A percentile compares a stretch with the other conserved stretches of the same genome.
These are phyloP conservation scores for Torymus texanus DNA, from an alignment of 2,888 invertebrate species.

Conservation along the genomic window DNA sequence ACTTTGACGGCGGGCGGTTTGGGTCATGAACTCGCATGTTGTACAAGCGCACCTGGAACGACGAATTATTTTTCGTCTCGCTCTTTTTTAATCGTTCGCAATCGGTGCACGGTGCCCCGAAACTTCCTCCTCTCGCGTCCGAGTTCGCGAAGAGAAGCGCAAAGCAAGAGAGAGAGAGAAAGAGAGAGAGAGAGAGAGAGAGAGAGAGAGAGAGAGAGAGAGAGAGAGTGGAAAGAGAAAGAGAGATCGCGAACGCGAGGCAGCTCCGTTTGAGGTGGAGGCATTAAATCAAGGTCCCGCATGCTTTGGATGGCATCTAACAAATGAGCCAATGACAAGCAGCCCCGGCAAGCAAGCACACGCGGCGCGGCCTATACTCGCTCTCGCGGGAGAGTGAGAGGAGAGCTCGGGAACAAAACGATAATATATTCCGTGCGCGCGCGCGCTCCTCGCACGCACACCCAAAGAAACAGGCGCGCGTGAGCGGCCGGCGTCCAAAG, in stretches of 20 bases:
- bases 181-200: background rate
- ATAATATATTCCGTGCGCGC: conserved; percentile 72
- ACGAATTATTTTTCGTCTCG: conserved; percentile 20
- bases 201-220: background rate
- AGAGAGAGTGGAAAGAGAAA: conserved; percentile 3
- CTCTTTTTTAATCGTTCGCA: conserved; percentile 36
- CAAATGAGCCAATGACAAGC: conserved; percentile 76
- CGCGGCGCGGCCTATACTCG: background rate
- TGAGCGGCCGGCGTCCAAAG: background rate
- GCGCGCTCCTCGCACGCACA: conserved; percentile 49
- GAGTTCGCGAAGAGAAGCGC: too few species aligned
- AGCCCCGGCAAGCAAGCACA: conserved; percentile 63
- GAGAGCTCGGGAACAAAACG: conserved; percentile 72
- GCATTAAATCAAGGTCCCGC: conserved; percentile 75
- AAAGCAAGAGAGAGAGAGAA: background rate
- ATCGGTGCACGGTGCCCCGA: conserved; percentile 16
- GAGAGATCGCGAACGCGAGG: conserved; percentile 41
- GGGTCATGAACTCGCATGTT: conserved; percentile 23
- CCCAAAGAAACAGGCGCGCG: conserved; percentile 55
- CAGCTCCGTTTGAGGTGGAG: conserved; percentile 68
- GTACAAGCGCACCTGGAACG: conserved; percentile 4
- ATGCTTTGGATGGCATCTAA: conserved; percentile 75
- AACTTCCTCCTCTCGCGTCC: background rate
- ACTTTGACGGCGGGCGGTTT: conserved; percentile 31
- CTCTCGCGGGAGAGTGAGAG: too few species aligned